phyloP scores from a whole-genome alignment of 2,797 vertebrate genomes.

The Lepilemur ruficaudatus region DNA sequence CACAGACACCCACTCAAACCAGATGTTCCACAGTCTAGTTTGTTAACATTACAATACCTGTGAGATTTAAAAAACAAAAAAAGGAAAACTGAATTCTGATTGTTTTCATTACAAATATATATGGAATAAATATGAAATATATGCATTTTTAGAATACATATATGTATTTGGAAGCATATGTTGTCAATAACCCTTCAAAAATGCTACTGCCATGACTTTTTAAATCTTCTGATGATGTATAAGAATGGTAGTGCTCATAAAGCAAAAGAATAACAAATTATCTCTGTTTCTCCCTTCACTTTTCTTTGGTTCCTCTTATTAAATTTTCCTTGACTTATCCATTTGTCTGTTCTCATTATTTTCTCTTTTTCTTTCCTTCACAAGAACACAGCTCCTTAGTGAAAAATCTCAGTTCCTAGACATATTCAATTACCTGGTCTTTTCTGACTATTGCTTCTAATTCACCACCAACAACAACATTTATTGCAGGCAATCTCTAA shows the following conservation, averaged over 20 bases:
- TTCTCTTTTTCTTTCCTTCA: neutral
- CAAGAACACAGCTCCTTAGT: neutral
- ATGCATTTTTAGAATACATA: neutral
- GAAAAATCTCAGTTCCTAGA: neutral
- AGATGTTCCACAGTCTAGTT: neutral
- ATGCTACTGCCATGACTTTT: neutral
- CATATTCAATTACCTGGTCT: neutral
- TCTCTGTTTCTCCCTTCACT: neutral
- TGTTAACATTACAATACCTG: neutral
- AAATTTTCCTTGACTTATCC: neutral
- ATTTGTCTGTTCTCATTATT: neutral
- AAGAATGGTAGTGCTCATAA: neutral
- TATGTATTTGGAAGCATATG: neutral
- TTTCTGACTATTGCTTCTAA: neutral
- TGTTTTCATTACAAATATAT: neutral
- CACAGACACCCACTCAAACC: neutral
- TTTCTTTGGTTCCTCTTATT: neutral
- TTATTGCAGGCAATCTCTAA: neutral
- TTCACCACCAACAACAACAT: neutral
- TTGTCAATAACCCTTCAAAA: neutral
- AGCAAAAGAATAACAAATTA: neutral
- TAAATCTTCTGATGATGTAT: neutral
- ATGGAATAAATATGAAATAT: neutral
- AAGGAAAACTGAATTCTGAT: neutral
- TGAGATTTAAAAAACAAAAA: neutral